Conservation (phyloP, 2,888 invertebrate species). For the Agonopterix subpropinquella region DNA sequence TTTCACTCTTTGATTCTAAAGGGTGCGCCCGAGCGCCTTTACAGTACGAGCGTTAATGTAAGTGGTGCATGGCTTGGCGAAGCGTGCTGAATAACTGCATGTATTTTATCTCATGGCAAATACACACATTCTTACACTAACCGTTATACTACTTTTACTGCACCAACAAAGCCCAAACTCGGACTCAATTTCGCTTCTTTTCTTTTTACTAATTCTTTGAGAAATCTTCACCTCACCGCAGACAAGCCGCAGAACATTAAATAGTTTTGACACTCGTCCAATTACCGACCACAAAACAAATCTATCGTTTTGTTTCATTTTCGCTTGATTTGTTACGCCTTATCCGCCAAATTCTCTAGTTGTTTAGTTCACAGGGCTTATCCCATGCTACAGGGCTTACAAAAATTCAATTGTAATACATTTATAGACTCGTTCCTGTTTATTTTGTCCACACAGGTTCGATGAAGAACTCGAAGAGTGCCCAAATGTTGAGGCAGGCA, state of each 20-base stretch:
- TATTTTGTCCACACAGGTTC: slow-evolving; percentile 75
- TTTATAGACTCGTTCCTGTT: slow-evolving; percentile 59
- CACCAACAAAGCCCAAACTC: slow-evolving; percentile 33
- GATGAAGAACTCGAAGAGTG: slow-evolving; percentile 81
- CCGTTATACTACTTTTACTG: slow-evolving; percentile 31
- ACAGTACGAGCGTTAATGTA: slow-evolving; percentile 52
- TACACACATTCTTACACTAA: slow-evolving; percentile 28
- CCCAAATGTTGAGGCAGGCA: slow-evolving; percentile 79
- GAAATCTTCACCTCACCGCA: slow-evolving; percentile 12
- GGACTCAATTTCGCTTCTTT: slow-evolving; percentile 26
- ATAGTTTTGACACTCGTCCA: slow-evolving; percentile 9
- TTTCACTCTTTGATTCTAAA: slow-evolving; percentile 34
- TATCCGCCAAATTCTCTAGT: neutral
- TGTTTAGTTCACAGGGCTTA: slow-evolving; percentile 22
- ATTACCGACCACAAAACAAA: slow-evolving; percentile 6
- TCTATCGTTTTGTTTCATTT: slow-evolving; percentile 28
- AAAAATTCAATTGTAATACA: slow-evolving; percentile 33
- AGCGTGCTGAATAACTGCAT: slow-evolving; percentile 58
- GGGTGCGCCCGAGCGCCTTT: slow-evolving; percentile 29
- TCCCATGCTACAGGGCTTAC: slow-evolving; percentile 23
- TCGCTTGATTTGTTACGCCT: slow-evolving; percentile 28
- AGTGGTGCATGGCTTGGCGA: slow-evolving; percentile 72
- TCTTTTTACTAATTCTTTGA: slow-evolving; percentile 16
- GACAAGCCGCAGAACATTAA: no score
- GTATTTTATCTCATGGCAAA: slow-evolving; percentile 48